phyloP scores from a whole-genome alignment of 2,888 invertebrate species.

The Argyresthia albistria region DNA sequence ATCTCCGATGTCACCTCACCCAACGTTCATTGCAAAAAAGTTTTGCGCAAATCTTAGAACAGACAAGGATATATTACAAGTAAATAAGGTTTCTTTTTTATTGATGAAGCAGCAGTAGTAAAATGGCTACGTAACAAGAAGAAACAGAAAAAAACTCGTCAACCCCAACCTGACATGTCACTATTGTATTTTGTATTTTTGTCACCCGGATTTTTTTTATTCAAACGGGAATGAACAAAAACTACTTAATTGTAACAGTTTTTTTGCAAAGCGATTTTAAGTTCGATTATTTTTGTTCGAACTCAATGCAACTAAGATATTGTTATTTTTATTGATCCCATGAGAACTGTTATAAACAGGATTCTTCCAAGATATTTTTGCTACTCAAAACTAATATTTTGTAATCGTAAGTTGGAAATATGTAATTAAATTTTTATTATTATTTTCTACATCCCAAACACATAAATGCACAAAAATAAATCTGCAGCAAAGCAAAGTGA shows the following conservation, averaged over 20 bases:
- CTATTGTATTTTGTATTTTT: slow-evolving; percentile 56
- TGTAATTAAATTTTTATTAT: too few species aligned
- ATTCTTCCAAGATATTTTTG: too few species aligned
- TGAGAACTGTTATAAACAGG: slow-evolving; percentile 16
- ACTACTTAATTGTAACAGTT: slow-evolving; percentile 68
- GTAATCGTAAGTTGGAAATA: too few species aligned
- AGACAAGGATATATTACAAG: not conserved
- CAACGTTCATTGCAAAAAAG: not conserved
- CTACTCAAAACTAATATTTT: too few species aligned
- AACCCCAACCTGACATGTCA: slow-evolving; percentile 63
- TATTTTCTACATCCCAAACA: too few species aligned
- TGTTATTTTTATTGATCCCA: slow-evolving; percentile 13
- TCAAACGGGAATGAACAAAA: slow-evolving; percentile 54
- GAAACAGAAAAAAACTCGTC: slow-evolving; percentile 33
- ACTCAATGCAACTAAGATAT: not conserved
- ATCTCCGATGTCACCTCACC: slow-evolving; percentile 47
- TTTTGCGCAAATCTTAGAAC: not conserved
- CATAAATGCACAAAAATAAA: too few species aligned
- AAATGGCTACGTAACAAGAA: slow-evolving; percentile 23
- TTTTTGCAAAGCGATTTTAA: slow-evolving; percentile 57
- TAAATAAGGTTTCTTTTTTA: not conserved
- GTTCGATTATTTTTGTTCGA: slow-evolving; percentile 59
- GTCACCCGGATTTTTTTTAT: slow-evolving; percentile 58
- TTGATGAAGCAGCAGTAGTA: not conserved
- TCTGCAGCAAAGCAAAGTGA: too few species aligned